Conservation (phyloP, 2,797 vertebrate genomes). For the Enteromius unitaeniatus region DNA sequence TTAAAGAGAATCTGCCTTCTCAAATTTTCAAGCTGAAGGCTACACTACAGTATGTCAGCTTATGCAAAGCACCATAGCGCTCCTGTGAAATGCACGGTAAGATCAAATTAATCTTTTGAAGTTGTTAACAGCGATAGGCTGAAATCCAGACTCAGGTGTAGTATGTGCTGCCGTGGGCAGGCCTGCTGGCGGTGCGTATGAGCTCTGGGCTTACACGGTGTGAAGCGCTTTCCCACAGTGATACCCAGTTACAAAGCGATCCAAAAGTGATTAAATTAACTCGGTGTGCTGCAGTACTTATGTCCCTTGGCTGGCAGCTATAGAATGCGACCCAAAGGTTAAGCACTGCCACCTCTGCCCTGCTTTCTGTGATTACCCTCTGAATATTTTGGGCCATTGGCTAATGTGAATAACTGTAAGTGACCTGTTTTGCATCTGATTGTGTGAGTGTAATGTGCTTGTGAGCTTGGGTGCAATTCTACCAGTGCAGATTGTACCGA, state of each 20-base stretch:
- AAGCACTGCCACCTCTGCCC: constrained; percentile 60
- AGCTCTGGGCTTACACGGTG: constrained; percentile 70
- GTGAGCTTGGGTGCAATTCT: background rate
- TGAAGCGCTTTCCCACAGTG: constrained; percentile 69
- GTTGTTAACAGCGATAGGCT: constrained; percentile 74
- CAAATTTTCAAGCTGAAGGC: constrained; percentile 73
- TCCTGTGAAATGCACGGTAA: constrained; percentile 68
- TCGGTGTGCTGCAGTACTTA: constrained; percentile 65
- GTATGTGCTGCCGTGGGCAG: constrained; percentile 74
- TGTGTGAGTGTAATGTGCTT: constrained; percentile 1
- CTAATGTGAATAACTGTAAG: constrained; percentile 27
- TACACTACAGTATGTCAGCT: constrained; percentile 66
- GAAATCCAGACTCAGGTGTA: constrained; percentile 67
- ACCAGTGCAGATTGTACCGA: background rate
- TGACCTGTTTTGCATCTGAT: constrained; percentile 19
- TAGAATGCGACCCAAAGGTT: constrained; percentile 67
- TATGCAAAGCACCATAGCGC: constrained; percentile 66
- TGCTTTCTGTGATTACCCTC: constrained; percentile 61
- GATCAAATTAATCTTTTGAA: constrained; percentile 79
- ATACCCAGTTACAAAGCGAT: constrained; percentile 75
- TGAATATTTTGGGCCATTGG: constrained; percentile 37
- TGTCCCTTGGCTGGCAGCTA: constrained; percentile 69
- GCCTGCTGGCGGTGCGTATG: constrained; percentile 73
- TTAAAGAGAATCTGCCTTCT: constrained; percentile 70
- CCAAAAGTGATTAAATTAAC: constrained; percentile 77